Evolutionary conservation across 2,888 invertebrate species (phyloP).

Genomic region (Zele albiditarsus): DNA sequence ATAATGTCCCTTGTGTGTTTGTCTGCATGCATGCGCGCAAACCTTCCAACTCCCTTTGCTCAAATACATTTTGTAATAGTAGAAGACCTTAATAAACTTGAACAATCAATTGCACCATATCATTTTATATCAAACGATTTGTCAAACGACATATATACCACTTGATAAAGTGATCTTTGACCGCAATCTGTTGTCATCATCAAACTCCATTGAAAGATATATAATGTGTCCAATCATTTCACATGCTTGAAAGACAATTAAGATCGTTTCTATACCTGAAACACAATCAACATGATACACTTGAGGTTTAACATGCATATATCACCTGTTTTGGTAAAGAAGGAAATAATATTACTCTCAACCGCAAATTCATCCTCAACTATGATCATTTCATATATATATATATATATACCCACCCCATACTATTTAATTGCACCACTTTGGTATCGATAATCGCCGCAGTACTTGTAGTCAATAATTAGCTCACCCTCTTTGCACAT

Average conservation of each 20-base stretch:
- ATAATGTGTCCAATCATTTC: background rate
- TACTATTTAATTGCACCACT: background rate
- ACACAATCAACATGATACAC: background rate
- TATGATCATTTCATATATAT: conserved; percentile 31
- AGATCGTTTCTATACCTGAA: background rate
- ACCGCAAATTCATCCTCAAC: conserved; percentile 27
- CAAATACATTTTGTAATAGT: conserved; percentile 16
- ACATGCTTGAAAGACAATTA: background rate
- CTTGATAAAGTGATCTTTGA: background rate
- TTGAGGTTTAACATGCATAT: background rate
- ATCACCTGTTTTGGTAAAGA: background rate
- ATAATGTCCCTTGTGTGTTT: conserved; percentile 19
- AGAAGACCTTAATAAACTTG: background rate
- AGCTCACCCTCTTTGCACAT: conserved; percentile 40
- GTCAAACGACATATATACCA: background rate
- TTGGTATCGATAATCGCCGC: background rate
- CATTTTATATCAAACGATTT: conserved; percentile 25
- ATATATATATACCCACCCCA: conserved; percentile 22
- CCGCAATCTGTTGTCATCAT: background rate
- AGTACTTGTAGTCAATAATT: conserved; percentile 30
- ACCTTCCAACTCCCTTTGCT: conserved; percentile 13
- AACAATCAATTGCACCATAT: conserved; percentile 33
- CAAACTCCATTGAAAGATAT: background rate
- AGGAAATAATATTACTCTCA: background rate
- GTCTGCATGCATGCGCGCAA: conserved; percentile 5